Percentiles rank a stretch among this genome's conserved stretches.
phyloP scores from a whole-genome alignment of 1,140 invertebrate genomes.

The Sarcophaga peregrina region DNA sequence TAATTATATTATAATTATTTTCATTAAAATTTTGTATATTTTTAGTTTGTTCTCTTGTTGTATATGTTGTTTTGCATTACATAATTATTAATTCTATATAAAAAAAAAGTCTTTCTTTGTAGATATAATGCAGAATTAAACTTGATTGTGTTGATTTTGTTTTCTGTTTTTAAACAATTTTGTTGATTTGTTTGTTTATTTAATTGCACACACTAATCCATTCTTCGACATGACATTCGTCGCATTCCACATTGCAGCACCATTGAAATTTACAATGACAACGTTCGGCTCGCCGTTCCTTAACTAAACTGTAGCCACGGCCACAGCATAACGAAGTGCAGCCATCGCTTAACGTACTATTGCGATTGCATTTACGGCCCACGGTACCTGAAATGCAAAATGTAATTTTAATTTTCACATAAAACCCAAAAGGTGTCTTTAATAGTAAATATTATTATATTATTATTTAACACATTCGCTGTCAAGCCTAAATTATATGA shows the following conservation, averaged over 20 bases:
- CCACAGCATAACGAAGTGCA: slow-evolving; percentile 92
- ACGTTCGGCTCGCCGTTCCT: slow-evolving; percentile 78
- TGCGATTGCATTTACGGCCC: slow-evolving; percentile 83
- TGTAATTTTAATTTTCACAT: no score
- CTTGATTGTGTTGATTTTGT: neutral
- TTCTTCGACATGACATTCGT: slow-evolving; percentile 83
- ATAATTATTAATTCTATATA: neutral
- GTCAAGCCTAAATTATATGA: no score
- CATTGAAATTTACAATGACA: slow-evolving; percentile 92
- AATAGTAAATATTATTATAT: neutral
- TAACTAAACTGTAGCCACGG: slow-evolving; percentile 85
- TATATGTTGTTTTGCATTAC: neutral
- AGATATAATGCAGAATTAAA: neutral
- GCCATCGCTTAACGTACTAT: slow-evolving; percentile 77
- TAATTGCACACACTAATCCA: slow-evolving; percentile 88
- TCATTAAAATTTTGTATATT: neutral
- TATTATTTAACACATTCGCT: neutral
- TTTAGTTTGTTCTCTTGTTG: neutral
- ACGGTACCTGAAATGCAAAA: slow-evolving; percentile 73
- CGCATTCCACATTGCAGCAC: slow-evolving; percentile 91
- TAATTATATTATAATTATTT: slow-evolving; percentile 1
- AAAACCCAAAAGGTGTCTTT: neutral
- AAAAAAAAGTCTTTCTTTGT: slow-evolving; percentile 21
- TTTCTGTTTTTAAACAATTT: neutral
- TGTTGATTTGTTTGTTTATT: slow-evolving; percentile 43